phyloP scores from a whole-genome alignment of 2,888 invertebrate genomes.

The Azorinus chamasolen region DNA sequence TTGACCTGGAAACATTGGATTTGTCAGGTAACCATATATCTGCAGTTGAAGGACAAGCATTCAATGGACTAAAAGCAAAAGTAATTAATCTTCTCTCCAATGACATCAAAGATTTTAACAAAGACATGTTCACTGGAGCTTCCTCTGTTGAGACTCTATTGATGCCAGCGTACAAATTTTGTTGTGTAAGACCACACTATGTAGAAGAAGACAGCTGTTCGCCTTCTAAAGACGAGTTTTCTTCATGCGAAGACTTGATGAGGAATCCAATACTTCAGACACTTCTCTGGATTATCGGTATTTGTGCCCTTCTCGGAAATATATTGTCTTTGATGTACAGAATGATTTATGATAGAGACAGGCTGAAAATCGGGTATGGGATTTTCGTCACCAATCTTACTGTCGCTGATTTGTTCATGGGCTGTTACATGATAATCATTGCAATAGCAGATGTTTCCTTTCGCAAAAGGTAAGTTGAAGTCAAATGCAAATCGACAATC shows the following conservation, averaged over 20 bases:
- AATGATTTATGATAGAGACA: slow-evolving; percentile 15
- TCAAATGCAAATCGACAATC: too few relatives aligned
- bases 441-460: slow-evolving; percentile 67
- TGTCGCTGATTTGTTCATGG: slow-evolving; percentile 53
- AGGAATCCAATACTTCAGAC: slow-evolving; percentile 53
- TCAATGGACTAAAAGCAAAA: slow-evolving; percentile 8
- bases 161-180: slow-evolving; percentile 21
- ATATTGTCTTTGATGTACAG: slow-evolving; percentile 50
- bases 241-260: slow-evolving; percentile 73
- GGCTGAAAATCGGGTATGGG: slow-evolving; percentile 42
- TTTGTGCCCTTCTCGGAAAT: slow-evolving; percentile 64
- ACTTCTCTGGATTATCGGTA: slow-evolving; percentile 67
- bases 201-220: slow-evolving; percentile 57
- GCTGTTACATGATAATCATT: slow-evolving; percentile 52
- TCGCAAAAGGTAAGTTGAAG: slow-evolving; percentile 5
- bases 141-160: not conserved
- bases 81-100: slow-evolving; percentile 5
- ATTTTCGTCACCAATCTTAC: slow-evolving; percentile 57
- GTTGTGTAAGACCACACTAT: slow-evolving; percentile 22
- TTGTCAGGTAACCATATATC: slow-evolving; percentile 1
- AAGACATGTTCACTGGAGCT: slow-evolving; percentile 19
- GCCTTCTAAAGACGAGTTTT: slow-evolving; percentile 47
- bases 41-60: slow-evolving; percentile 2
- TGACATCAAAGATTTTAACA: not conserved
- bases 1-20: slow-evolving; percentile 8